Conservation (phyloP, 2,113 vertebrate species). For the Lutjanus erythropterus region DNA sequence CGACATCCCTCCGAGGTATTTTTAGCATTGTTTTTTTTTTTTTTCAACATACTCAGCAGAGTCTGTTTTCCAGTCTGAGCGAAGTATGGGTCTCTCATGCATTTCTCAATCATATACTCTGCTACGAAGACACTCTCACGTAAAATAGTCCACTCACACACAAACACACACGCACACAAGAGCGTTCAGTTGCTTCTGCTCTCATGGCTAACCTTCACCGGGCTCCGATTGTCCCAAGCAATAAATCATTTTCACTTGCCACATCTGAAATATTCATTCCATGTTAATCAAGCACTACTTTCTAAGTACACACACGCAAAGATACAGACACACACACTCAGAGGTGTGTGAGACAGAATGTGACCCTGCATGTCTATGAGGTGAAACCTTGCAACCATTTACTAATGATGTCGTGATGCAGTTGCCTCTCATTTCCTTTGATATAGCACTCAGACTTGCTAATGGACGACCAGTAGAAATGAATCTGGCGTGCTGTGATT, state of each 20-base stretch:
- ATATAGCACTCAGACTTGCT: slow-evolving; percentile 33
- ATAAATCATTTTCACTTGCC: slow-evolving; percentile 68
- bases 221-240: slow-evolving; percentile 65
- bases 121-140: slow-evolving; percentile 10
- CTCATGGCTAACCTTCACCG: slow-evolving; percentile 42
- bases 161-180: slow-evolving; percentile 11
- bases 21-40: slow-evolving; percentile 74
- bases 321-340: slow-evolving; percentile 13
- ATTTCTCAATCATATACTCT: slow-evolving; percentile 46
- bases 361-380: slow-evolving; percentile 26
- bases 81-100: slow-evolving; percentile 26
- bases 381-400: slow-evolving; percentile 29
- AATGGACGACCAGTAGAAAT: slow-evolving; percentile 19
- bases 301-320: slow-evolving; percentile 17
- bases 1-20: slow-evolving; percentile 74
- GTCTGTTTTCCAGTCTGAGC: slow-evolving; percentile 55
- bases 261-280: slow-evolving; percentile 76
- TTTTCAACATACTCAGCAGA: slow-evolving; percentile 36
- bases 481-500: not conserved
- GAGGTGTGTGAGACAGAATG: slow-evolving; percentile 18
- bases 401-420: slow-evolving; percentile 41
- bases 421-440: slow-evolving; percentile 32
- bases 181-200: slow-evolving; percentile 45
- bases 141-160: slow-evolving; percentile 29
- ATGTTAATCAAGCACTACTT: slow-evolving; percentile 67